These are phyloP conservation scores for Astreopora myriophthalma DNA, from an alignment of 64 coral and sea anemone genomes.

Conservation along the genomic window DNA sequence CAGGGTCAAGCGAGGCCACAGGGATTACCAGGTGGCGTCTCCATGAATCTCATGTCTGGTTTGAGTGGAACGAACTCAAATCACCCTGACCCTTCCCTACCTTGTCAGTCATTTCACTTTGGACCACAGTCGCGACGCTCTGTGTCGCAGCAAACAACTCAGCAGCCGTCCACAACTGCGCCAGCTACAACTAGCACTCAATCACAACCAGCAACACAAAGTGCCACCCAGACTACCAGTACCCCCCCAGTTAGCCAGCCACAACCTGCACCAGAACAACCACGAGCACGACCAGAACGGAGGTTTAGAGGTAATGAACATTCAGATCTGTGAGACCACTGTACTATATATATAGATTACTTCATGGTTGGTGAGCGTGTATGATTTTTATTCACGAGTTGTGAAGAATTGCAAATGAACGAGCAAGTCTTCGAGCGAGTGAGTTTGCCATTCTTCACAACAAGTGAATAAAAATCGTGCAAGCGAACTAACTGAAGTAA, in stretches of 20 bases:
- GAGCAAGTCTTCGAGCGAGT: no score
- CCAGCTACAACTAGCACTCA: neutral
- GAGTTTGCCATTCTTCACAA: no score
- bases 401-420: no score
- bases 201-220: neutral
- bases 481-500: no score
- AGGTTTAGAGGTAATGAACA: conserved; percentile 1
- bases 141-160: conserved; percentile 15
- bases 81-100: conserved; percentile 88
- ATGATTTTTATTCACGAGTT: no score
- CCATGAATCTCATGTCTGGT: conserved; percentile 25
- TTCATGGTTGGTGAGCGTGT: no score
- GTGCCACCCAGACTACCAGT: neutral
- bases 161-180: neutral
- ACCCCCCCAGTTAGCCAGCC: neutral
- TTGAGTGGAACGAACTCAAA: conserved; percentile 43
- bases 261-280: neutral
- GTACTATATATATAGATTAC: no score
- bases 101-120: conserved; percentile 99
- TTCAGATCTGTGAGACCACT: no score
- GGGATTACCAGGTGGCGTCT: neutral
- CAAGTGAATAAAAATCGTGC: no score
- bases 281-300: neutral
- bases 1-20: conserved; percentile 39
- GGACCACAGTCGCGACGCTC: conserved; percentile 61